Evolutionary conservation across 2,113 vertebrate genomes (phyloP).

Genomic region (Willisornis vidua): DNA sequence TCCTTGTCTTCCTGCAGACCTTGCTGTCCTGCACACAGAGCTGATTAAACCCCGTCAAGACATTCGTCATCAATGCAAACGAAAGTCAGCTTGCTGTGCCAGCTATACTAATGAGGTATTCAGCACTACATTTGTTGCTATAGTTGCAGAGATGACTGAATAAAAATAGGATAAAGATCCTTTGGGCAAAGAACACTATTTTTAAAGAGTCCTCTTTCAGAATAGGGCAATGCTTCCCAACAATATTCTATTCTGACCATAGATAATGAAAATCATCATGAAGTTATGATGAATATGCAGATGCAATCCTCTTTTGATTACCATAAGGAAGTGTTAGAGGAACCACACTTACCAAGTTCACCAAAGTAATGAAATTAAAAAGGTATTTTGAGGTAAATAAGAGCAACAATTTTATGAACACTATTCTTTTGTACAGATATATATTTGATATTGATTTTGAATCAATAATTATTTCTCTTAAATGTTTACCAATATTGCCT

Average conservation of each 20-base stretch:
- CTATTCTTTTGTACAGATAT: background rate
- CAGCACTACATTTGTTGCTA: background rate
- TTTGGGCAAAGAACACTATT: background rate
- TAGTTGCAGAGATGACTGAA: slow-evolving; percentile 8
- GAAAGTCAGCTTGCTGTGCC: background rate
- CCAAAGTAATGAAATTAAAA: background rate
- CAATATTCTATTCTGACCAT: background rate
- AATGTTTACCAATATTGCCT: background rate
- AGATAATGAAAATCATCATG: background rate
- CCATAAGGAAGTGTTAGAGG: background rate
- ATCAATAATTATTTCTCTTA: background rate
- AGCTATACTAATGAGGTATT: background rate
- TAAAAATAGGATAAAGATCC: background rate
- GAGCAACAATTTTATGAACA: background rate
- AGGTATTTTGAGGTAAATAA: background rate
- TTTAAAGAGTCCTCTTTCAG: background rate
- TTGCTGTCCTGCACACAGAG: background rate
- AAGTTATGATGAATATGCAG: background rate
- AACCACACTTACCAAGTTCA: background rate
- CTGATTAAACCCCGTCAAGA: background rate
- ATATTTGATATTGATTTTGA: background rate
- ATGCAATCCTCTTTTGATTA: background rate
- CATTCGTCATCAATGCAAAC: background rate
- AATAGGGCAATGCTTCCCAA: background rate
- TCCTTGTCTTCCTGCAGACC: background rate